Conservation (phyloP, 1,140 invertebrate species). For the Conus ventricosus region DNA sequence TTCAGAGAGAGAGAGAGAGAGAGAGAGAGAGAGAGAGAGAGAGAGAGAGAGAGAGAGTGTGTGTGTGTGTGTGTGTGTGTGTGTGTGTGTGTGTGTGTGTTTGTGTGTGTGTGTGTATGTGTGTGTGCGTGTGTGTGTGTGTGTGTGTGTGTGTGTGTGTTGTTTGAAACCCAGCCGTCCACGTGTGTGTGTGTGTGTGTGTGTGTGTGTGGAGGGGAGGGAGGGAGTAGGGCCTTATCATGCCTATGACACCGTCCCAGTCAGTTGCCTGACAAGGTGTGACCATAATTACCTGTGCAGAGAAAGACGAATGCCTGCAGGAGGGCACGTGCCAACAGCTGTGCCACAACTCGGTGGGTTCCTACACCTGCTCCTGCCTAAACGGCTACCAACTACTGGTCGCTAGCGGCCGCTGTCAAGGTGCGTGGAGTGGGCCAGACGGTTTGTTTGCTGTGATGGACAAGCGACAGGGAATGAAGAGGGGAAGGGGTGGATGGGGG, state of each 20-base stretch:
- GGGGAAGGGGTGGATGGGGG: no score
- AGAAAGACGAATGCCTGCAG: slow-evolving; percentile 91
- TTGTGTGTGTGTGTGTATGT: not conserved
- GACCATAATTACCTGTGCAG: slow-evolving; percentile 70
- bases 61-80: not conserved
- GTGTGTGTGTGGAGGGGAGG: not conserved
- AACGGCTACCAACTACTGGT: slow-evolving; percentile 81
- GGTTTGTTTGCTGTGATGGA: no score
- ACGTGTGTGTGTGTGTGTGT: not conserved
- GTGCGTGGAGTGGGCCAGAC: not conserved
- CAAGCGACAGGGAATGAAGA: no score
- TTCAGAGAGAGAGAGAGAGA: no score
- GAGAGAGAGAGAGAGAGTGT: no score
- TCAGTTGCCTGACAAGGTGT: not conserved
- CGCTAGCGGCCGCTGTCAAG: slow-evolving; percentile 79
- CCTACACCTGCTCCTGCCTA: slow-evolving; percentile 89
- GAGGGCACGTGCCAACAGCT: slow-evolving; percentile 81
- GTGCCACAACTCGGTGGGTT: slow-evolving; percentile 88
- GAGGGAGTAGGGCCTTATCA: not conserved
- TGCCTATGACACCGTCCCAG: no score
- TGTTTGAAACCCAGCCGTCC: no score
- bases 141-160: not conserved
- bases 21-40: no score
- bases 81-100: not conserved
- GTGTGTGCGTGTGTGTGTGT: not conserved